Base-by-base conservation (phyloP, 2,797 vertebrate genomes). In the Sebastes melanostomus region DNA sequence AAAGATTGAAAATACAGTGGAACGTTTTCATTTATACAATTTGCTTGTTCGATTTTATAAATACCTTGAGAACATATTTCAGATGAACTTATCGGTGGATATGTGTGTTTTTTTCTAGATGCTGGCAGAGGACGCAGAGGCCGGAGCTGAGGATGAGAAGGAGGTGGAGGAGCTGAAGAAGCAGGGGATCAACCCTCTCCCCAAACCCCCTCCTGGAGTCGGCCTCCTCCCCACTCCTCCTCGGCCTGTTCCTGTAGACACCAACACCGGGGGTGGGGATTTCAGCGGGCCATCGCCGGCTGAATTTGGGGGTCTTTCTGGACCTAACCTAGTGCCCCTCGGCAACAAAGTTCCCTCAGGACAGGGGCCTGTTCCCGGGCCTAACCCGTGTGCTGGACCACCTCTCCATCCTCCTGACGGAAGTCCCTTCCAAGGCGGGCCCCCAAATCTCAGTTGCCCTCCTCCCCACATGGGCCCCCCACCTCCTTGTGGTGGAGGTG, bases 111-210 rank as follows among this genome's bases (percentile, higher is more conserved):
- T 86, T 32, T 66, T 86, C 0, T 59, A 99, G 98, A 98, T 99
- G 97, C 59, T 99, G 86, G 97, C 97, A 0, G 97, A 98, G 1
- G 98, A 99, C 3, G 98, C 98, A 0, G 98, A 99, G 86, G 98
- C 98, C 0, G 98, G 98, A 2, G 98, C 98, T 0, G 98, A 99
- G 83, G 98, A 99, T 0, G 98, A 99, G 88, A 99, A 99, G 85
- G 98, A 99, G 81, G 97, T 99, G 3, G 98, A 99, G 85, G 98
- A 99, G 75, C 91, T 99, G 42, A 99, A 99, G 90, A 99, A 99
- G 82, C 98, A 98, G 79, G 98, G 98, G 50, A 99, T 99, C 84
- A 99, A 98, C 77, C 98, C 98, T 2, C 93, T 99, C 18, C 98
- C 98, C 24, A 99, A 99, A 81, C 98, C 98, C 0, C 98, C 98